Evolutionary conservation across 2,797 vertebrate species (phyloP), one percentile per base, ranked within the genome.

Genomic region (Odontamblyopus lacepedii): DNA sequence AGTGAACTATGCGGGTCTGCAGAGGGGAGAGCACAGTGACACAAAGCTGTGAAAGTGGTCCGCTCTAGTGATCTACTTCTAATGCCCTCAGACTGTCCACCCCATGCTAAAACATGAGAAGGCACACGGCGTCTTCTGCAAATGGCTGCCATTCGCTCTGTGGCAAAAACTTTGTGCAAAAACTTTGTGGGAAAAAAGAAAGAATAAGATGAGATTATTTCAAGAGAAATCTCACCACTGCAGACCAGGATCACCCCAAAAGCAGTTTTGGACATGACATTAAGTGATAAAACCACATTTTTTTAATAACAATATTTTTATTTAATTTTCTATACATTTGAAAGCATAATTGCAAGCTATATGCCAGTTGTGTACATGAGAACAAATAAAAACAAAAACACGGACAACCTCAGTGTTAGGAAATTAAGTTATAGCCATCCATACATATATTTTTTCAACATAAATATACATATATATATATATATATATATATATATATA

Each of bases 11-110:
- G 13, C 69, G 16, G 30, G 79, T 69, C 81, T 85, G 86, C 78
- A 69, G 78, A 85, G 78, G 77, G 81, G 74, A 84, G 78, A 75
- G 81, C 74, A 79, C 76, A 83, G 66, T 84, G 73, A 71, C 63
- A 83, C 71, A 69, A 74, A 79, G 59, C 74, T 77, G 77, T 29
- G 67, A 70, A 66, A 85, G 77, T 73, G 15, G 48, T 73, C 57
- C 32, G 63, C 78, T 84, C 75, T 69, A 56, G 72, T 81, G 76
- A 83, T 71, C 73, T 72, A 76, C 69, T 74, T 50, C 82, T 87
- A 77, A 79, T 85, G 70, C 76, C 41, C 70, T 4, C 29, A 60
- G 71, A 69, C 73, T 72, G 66, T 80, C 76, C 63, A 18, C 72
- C 16, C 57, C 50, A 61, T 50, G 63, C 78, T 69, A 83, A 83